Evolutionary conservation across 2,113 vertebrate species (phyloP).

Genomic region (Pseudolaguvia tuberculata): DNA sequence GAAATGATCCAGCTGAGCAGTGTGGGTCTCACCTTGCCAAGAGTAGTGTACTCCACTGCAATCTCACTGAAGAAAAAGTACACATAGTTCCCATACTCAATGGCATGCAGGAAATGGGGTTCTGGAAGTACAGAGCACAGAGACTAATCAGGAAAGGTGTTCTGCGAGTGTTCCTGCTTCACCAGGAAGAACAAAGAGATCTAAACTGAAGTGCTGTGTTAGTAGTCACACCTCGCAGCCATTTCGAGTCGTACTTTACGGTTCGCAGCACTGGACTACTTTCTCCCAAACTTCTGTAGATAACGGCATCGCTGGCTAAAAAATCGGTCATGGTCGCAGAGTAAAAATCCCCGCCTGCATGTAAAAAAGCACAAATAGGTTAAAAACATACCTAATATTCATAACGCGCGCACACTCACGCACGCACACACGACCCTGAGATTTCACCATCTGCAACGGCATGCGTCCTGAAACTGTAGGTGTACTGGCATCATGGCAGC

Average conservation of each 20-base stretch:
- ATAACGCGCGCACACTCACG: neutral
- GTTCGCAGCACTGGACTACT: conserved; percentile 78
- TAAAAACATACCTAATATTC: neutral
- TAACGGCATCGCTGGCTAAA: conserved; percentile 85
- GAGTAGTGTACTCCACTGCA: conserved; percentile 83
- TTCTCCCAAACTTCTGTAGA: conserved; percentile 85
- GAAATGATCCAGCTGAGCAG: neutral
- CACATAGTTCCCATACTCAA: conserved; percentile 85
- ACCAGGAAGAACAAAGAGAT: neutral
- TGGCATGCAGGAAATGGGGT: conserved; percentile 85
- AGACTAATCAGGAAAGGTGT: conserved; percentile 18
- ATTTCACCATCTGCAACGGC: conserved; percentile 2
- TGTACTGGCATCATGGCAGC: conserved; percentile 42
- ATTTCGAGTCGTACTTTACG: conserved; percentile 91
- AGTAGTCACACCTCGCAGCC: conserved; percentile 81
- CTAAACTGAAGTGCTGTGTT: conserved; percentile 1
- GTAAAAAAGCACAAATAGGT: neutral
- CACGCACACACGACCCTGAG: conserved; percentile 6
- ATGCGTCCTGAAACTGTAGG: conserved; percentile 22
- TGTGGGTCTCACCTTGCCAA: conserved; percentile 81
- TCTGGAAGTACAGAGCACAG: conserved; percentile 63
- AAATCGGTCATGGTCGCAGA: conserved; percentile 89
- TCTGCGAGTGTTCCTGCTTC: neutral
- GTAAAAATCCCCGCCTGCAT: conserved; percentile 83
- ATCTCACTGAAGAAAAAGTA: conserved; percentile 98